phyloP scores from a whole-genome alignment of 1,140 invertebrate genomes.

The Zaprionus africanus region DNA sequence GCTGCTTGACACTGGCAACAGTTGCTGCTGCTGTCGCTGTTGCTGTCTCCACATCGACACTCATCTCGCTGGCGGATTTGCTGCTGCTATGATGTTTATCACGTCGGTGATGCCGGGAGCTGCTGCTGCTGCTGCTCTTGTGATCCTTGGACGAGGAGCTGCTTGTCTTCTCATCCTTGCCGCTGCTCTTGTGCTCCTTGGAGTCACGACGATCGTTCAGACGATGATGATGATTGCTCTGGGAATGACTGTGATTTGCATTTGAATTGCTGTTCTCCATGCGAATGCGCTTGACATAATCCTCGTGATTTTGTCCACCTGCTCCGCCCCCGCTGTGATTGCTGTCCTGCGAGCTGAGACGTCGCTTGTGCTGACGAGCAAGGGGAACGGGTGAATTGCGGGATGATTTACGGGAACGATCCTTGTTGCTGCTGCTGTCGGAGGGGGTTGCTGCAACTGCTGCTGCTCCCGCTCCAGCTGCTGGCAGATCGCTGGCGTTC shows the following conservation, averaged over 20 bases:
- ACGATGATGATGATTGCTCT: slow-evolving; percentile 69
- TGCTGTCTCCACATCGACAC: slow-evolving; percentile 18
- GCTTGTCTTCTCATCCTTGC: slow-evolving; percentile 57
- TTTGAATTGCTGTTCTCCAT: slow-evolving; percentile 81
- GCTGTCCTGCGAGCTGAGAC: slow-evolving; percentile 91
- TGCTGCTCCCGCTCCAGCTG: slow-evolving; percentile 12
- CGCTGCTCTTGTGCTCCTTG: slow-evolving; percentile 86
- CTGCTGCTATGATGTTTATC: slow-evolving; percentile 67
- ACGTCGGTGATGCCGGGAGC: slow-evolving; percentile 67
- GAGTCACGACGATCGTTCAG: slow-evolving; percentile 88
- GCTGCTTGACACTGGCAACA: slow-evolving; percentile 22
- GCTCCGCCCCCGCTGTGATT: slow-evolving; percentile 84
- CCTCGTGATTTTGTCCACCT: slow-evolving; percentile 78
- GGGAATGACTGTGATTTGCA: slow-evolving; percentile 17
- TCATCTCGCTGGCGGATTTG: slow-evolving; percentile 36
- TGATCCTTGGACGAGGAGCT: slow-evolving; percentile 51
- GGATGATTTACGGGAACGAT: slow-evolving; percentile 71
- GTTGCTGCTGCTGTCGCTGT: slow-evolving; percentile 22
- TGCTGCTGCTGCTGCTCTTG: slow-evolving; percentile 37
- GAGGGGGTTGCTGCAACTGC: background rate
- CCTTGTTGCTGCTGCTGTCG: slow-evolving; percentile 42
- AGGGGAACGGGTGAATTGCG: slow-evolving; percentile 86
- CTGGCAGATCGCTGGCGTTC: slow-evolving; percentile 44
- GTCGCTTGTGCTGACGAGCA: slow-evolving; percentile 87
- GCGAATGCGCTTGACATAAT: slow-evolving; percentile 90